Evolutionary conservation across 92 coral and sea anemone species (phyloP).

Genomic region (Chrysogorgia sp.): DNA sequence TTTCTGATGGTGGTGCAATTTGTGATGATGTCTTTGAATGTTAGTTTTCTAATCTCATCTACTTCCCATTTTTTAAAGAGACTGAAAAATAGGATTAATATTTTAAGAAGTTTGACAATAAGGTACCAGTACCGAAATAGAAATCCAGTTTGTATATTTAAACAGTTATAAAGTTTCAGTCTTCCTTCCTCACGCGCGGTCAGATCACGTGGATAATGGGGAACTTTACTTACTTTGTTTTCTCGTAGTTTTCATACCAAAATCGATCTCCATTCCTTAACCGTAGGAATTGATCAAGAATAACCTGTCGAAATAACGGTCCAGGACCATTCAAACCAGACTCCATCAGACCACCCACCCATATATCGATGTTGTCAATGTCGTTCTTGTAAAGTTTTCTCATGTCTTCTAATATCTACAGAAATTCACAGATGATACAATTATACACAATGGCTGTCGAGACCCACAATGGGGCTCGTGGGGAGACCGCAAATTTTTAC

Average conservation of each 20-base stretch:
- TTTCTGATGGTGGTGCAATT: background rate
- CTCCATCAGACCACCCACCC: conserved; percentile 45
- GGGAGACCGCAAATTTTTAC: too few relatives aligned
- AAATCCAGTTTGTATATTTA: background rate
- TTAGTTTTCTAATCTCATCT: conserved; percentile 24
- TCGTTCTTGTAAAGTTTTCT: conserved; percentile 3
- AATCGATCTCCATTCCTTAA: conserved; percentile 40
- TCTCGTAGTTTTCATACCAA: conserved; percentile 31
- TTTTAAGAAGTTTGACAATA: too few relatives aligned
- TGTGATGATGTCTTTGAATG: conserved; percentile 25
- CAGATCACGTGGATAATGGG: too few relatives aligned
- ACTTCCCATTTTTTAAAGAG: conserved; percentile 19
- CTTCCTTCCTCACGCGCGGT: too few relatives aligned
- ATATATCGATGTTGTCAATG: conserved; percentile 13
- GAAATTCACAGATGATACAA: background rate
- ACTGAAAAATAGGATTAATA: too few relatives aligned
- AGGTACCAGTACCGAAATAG: background rate
- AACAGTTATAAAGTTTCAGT: background rate
- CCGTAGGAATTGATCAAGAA: conserved; percentile 30
- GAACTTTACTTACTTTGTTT: conserved; percentile 12
- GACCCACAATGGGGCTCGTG: too few relatives aligned
- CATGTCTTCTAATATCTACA: background rate
- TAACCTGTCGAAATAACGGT: conserved; percentile 7
- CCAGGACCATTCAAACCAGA: conserved; percentile 22
- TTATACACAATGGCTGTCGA: too few relatives aligned